Conservation (phyloP, 2,888 invertebrate genomes). For the Ormyrus rosae region DNA sequence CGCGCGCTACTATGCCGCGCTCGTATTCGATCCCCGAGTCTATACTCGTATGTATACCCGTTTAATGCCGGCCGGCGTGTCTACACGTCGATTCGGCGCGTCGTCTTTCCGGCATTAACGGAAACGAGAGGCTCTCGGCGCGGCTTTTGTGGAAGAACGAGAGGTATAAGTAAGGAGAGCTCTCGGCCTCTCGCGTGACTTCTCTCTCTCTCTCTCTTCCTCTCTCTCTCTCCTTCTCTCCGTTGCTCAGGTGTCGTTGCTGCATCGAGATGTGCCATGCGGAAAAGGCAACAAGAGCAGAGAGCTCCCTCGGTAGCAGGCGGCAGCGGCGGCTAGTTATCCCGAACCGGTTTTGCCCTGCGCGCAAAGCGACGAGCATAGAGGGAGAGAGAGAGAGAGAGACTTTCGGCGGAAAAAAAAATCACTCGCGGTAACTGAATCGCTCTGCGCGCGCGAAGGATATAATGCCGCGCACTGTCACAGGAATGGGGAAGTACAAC, state of each 20-base stretch:
- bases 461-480: too few relatives aligned
- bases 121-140: too few relatives aligned
- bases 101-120: too few relatives aligned
- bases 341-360: constrained; percentile 37
- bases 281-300: not conserved
- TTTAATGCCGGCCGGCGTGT: not conserved
- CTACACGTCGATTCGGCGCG: too few relatives aligned
- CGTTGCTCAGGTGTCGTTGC: constrained; percentile 1
- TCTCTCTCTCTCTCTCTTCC: constrained; percentile 24
- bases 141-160: not conserved
- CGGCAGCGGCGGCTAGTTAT: constrained; percentile 20
- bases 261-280: not conserved
- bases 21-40: too few relatives aligned
- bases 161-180: not conserved
- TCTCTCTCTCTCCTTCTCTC: constrained; percentile 20
- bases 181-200: not conserved
- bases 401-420: not conserved
- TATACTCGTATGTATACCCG: too few relatives aligned
- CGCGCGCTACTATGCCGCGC: too few relatives aligned
- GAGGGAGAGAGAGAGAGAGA: not conserved
- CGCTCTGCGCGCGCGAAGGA: too few relatives aligned
- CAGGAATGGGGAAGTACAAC: not conserved
- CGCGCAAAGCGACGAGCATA: not conserved
- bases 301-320: not conserved
- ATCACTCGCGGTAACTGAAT: too few relatives aligned